These are phyloP conservation scores for Aromia moschata DNA, from an alignment of 2,888 invertebrate species.

Conservation along the genomic window DNA sequence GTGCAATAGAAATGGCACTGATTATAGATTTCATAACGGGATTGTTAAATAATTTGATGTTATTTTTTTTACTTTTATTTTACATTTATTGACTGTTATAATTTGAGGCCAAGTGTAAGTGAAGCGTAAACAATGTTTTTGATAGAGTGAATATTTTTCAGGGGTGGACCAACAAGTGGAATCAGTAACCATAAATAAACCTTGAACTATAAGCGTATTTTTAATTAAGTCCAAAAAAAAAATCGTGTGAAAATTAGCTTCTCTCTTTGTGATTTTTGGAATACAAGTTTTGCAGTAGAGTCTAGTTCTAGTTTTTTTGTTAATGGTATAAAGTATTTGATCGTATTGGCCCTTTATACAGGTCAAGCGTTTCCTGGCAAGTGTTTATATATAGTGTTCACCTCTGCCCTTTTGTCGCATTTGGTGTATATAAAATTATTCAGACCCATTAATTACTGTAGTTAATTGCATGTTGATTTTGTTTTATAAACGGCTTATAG, in stretches of 20 bases:
- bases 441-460: conserved; percentile 50
- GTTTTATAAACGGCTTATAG: conserved; percentile 61
- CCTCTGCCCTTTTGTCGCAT: conserved; percentile 51
- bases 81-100: background rate
- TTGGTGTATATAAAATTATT: conserved; percentile 57
- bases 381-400: conserved; percentile 40
- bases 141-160: conserved; percentile 49
- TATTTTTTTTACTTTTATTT: background rate
- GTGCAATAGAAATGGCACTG: no score
- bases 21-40: background rate
- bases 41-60: background rate
- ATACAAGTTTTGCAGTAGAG: conserved; percentile 58
- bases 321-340: conserved; percentile 40
- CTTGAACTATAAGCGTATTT: conserved; percentile 57
- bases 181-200: conserved; percentile 53
- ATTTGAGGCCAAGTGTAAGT: no score
- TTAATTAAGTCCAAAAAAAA: conserved; percentile 56
- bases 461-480: conserved; percentile 60
- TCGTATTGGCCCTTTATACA: conserved; percentile 46
- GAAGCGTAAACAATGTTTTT: background rate
- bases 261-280: conserved; percentile 60
- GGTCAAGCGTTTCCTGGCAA: conserved; percentile 38
- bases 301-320: conserved; percentile 49
- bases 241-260: conserved; percentile 58
- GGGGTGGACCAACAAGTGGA: conserved; percentile 68